phyloP scores from a whole-genome alignment of 35 echinoderm and acorn worm species.

The Anneissia japonica region DNA sequence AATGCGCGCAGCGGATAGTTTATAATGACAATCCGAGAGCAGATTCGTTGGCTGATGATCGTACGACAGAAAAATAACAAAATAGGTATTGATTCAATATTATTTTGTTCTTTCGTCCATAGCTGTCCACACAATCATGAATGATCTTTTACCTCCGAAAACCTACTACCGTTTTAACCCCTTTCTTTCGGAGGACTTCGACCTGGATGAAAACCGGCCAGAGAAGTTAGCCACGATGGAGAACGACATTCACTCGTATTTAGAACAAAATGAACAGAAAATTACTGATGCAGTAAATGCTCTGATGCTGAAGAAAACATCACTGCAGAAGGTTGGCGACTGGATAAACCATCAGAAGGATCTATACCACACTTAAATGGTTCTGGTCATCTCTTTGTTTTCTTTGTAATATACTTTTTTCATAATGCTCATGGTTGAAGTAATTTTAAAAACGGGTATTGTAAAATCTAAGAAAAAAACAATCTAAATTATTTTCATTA shows the following conservation, averaged over 20 bases:
- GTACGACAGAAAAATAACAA: no score
- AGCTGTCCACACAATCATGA: conserved; percentile 90
- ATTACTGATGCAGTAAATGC: conserved; percentile 55
- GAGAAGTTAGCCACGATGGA: conserved; percentile 80
- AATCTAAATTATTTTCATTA: no score
- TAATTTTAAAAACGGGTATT: no score
- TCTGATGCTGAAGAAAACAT: conserved; percentile 52
- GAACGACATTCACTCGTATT: conserved; percentile 59
- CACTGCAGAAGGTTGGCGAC: conserved; percentile 41
- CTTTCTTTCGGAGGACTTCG: conserved; percentile 67
- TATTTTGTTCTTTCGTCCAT: not conserved
- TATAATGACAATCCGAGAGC: no score
- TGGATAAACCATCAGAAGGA: conserved; percentile 58
- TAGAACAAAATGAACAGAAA: conserved; percentile 60
- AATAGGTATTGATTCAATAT: no score
- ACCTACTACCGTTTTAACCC: conserved; percentile 97
- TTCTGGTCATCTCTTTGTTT: no score
- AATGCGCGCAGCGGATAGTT: no score
- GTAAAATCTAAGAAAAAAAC: no score
- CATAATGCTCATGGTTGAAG: no score
- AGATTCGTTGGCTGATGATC: no score
- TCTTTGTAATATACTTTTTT: no score
- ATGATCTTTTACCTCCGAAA: conserved; percentile 67
- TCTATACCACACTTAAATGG: not conserved
- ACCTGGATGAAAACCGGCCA: conserved; percentile 83